Evolutionary conservation across 2,888 invertebrate genomes (phyloP).

Genomic region (Sepiola atlantica): DNA sequence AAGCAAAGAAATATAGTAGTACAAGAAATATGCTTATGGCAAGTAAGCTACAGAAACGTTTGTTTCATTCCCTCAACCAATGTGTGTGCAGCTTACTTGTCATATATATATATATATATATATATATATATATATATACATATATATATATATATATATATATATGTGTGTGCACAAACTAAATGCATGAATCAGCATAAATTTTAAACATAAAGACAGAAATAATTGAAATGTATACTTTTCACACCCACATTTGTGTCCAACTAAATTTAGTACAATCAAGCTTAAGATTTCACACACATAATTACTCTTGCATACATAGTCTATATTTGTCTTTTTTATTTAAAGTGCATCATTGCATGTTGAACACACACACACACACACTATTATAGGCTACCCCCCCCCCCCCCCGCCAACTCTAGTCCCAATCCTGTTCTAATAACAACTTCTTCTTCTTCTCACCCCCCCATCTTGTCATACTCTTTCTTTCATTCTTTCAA

Average conservation of each 20-base stretch:
- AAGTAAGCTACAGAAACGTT: no score
- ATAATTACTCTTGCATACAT: neutral
- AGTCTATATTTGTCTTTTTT: neutral
- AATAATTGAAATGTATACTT: neutral
- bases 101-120: no score
- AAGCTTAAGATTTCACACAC: neutral
- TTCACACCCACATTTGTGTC: neutral
- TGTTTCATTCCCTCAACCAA: no score
- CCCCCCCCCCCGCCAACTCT: neutral
- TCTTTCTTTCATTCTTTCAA: neutral
- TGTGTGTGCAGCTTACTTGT: no score
- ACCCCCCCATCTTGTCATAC: neutral
- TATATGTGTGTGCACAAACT: neutral
- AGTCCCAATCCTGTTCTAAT: neutral
- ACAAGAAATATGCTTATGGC: no score
- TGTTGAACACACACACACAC: neutral
- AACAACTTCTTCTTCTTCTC: neutral
- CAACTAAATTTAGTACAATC: constrained; percentile 32
- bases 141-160: neutral
- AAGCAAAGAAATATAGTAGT: no score
- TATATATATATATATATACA: neutral
- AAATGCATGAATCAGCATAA: neutral
- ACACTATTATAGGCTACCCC: neutral
- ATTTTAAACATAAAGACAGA: neutral
- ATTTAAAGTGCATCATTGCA: constrained; percentile 2